A percentile compares a stretch with the other conserved stretches of the same genome.
Conservation (phyloP, 2,113 vertebrate genomes). For the Craseonycteris thonglongyai region DNA sequence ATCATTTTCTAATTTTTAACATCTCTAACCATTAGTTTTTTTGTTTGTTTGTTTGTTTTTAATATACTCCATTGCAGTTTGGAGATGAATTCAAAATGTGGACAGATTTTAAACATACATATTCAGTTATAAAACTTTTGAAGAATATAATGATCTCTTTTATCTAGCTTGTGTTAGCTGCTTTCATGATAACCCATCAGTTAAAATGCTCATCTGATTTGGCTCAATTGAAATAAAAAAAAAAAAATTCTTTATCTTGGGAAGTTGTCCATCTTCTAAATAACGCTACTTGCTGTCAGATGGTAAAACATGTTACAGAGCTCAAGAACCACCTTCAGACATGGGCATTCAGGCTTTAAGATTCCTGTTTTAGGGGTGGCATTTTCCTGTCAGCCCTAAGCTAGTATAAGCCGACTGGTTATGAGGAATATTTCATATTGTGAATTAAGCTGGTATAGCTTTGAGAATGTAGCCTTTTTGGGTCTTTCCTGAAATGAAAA, state of each 20-base stretch:
- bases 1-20: background rate
- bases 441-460: background rate
- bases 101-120: background rate
- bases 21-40: background rate
- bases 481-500: background rate
- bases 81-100: background rate
- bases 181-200: background rate
- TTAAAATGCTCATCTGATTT: background rate
- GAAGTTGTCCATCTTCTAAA: background rate
- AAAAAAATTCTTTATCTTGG: too few species aligned
- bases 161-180: background rate
- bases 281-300: background rate
- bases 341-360: too few species aligned
- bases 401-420: background rate
- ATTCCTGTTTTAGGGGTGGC: background rate
- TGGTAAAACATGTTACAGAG: background rate
- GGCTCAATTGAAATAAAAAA: background rate
- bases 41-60: too few species aligned
- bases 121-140: background rate
- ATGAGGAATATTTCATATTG: background rate
- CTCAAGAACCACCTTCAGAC: background rate
- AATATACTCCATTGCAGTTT: background rate
- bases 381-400: background rate
- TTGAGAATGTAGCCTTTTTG: background rate
- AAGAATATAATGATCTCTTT: background rate